A percentile compares a stretch with the other conserved stretches of the same genome.
These are phyloP conservation scores for Diploscapter pachys DNA, from an alignment of 1,140 invertebrate species.

Conservation along the genomic window DNA sequence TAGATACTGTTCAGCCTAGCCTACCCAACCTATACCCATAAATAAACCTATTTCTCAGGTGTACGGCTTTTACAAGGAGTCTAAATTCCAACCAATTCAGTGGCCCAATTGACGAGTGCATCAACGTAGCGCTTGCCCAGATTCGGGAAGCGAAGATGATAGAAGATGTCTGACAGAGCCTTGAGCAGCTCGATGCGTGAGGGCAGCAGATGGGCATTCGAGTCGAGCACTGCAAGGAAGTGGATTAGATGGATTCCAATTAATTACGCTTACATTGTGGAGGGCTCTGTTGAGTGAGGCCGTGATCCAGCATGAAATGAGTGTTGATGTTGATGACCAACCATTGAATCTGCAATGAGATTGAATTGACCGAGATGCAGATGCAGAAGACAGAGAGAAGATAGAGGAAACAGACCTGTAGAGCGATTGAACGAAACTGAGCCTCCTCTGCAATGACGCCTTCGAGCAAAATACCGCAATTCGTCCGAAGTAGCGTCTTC, in stretches of 20 bases:
- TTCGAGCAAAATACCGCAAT: constrained; percentile 20
- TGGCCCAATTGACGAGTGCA: constrained; percentile 26
- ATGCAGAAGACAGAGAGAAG: too few relatives aligned
- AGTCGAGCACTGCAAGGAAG: constrained; percentile 22
- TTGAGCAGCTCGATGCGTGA: constrained; percentile 1
- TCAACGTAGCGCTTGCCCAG: constrained; percentile 23
- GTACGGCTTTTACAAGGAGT: not conserved
- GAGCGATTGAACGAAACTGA: constrained; percentile 20
- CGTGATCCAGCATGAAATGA: constrained; percentile 26
- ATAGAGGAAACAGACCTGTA: constrained; percentile 2
- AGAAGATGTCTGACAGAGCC: constrained; percentile 33
- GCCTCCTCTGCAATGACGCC: constrained; percentile 12
- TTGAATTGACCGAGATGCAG: not conserved
- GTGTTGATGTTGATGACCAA: constrained; percentile 28
- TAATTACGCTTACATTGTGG: constrained; percentile 18
- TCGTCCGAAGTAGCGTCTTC: constrained; percentile 17
- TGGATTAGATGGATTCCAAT: not conserved
- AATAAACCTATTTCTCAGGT: too few relatives aligned
- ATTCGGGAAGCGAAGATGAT: constrained; percentile 27
- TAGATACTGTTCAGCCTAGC: too few relatives aligned
- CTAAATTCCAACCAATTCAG: constrained; percentile 29
- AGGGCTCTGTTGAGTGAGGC: constrained; percentile 8
- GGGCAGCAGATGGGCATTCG: too few relatives aligned
- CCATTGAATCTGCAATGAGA: constrained; percentile 32
- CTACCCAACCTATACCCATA: too few relatives aligned